Percentiles rank a stretch among this genome's conserved stretches.
Conservation (phyloP, 1,140 invertebrate genomes). For the Limonius californicus region DNA sequence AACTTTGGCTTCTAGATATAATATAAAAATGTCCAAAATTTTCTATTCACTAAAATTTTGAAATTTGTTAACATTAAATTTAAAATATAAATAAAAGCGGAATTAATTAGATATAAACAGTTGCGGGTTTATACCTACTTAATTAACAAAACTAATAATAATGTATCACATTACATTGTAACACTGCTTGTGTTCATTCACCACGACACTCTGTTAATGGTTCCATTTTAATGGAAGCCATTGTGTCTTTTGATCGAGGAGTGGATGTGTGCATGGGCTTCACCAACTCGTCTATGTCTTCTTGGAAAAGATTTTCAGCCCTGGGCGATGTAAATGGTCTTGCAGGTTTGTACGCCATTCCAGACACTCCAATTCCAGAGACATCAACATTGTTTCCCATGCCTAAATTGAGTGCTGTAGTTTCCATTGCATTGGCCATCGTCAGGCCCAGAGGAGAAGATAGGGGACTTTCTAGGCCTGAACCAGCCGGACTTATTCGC, state of each 20-base stretch:
- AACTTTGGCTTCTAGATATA: conserved; percentile 46
- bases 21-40: conserved; percentile 43
- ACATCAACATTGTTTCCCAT: conserved; percentile 49
- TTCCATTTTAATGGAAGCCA: conserved; percentile 51
- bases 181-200: conserved; percentile 42
- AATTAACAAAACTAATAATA: conserved; percentile 36
- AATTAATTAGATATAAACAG: conserved; percentile 11
- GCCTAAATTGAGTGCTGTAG: conserved; percentile 46
- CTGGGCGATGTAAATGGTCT: conserved; percentile 56
- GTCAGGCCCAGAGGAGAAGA: conserved; percentile 51
- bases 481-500: conserved; percentile 45
- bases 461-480: conserved; percentile 49
- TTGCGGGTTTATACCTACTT: conserved; percentile 16
- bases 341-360: conserved; percentile 64
- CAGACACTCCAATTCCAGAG: conserved; percentile 53
- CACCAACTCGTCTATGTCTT: conserved; percentile 59
- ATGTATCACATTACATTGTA: conserved; percentile 46
- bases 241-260: conserved; percentile 36
- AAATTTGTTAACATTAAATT: conserved; percentile 27
- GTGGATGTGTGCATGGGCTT: conserved; percentile 48
- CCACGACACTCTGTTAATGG: conserved; percentile 52
- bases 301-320: conserved; percentile 58
- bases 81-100: conserved; percentile 18
- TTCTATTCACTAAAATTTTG: conserved; percentile 40
- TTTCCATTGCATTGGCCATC: conserved; percentile 40